These are phyloP conservation scores for Dolichopus griseipennis DNA, from an alignment of 2,888 invertebrate species.

Conservation along the genomic window DNA sequence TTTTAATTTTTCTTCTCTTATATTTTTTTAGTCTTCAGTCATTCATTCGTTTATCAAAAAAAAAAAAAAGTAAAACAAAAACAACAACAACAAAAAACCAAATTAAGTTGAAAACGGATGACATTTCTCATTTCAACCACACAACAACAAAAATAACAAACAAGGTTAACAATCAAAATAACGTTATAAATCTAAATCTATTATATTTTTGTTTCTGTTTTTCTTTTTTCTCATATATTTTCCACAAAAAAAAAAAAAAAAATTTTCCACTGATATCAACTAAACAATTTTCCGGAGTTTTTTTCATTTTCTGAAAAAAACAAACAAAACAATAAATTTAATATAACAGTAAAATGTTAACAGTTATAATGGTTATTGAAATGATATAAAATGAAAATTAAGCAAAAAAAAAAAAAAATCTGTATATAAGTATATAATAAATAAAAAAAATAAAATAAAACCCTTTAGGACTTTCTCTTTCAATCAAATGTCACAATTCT, in stretches of 20 bases:
- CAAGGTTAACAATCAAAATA: not conserved
- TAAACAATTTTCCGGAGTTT: too few relatives aligned
- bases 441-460: too few relatives aligned
- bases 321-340: constrained; percentile 10
- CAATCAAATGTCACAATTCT: constrained; percentile 15
- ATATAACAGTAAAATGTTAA: not conserved
- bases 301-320: constrained; percentile 7
- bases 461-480: constrained; percentile 19
- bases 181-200: not conserved
- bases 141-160: not conserved
- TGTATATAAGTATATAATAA: too few relatives aligned
- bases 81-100: not conserved
- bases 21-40: not conserved
- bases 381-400: not conserved
- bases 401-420: not conserved
- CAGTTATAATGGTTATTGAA: not conserved
- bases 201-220: too few relatives aligned
- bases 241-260: too few relatives aligned
- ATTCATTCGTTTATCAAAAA: not conserved
- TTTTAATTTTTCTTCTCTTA: too few relatives aligned
- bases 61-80: not conserved
- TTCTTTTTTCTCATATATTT: too few relatives aligned
- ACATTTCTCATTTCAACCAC: not conserved
- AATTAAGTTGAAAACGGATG: not conserved
- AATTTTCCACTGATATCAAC: not conserved